A percentile compares a stretch with the other conserved stretches of the same genome.
Conservation (phyloP, 92 coral and sea anemone genomes). For the Siderastrea radians region DNA sequence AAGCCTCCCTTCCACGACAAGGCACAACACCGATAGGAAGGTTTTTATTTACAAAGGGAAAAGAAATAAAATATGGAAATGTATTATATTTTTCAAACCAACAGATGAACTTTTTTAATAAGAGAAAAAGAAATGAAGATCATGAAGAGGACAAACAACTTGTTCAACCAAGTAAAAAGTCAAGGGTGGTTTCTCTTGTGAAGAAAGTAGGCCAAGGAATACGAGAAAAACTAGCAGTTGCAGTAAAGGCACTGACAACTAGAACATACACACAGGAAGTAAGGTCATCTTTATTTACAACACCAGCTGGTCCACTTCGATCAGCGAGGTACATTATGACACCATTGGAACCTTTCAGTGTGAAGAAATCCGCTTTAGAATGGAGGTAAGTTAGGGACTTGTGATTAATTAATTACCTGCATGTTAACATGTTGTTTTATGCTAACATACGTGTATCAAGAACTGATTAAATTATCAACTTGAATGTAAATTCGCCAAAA, state of each 20-base stretch:
- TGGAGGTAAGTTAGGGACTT: constrained; percentile 34
- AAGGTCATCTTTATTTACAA: constrained; percentile 6
- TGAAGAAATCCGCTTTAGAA: constrained; percentile 27
- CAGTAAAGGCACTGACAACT: constrained; percentile 14
- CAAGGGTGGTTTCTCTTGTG: neutral
- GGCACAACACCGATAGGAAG: too few species aligned
- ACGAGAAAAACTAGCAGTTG: neutral
- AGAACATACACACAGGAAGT: constrained; percentile 17
- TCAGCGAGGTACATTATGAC: constrained; percentile 59
- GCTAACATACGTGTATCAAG: neutral
- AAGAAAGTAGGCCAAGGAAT: constrained; percentile 22
- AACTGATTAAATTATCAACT: too few species aligned
- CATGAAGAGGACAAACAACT: neutral
- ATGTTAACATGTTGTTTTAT: neutral
- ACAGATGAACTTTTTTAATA: constrained; percentile 44
- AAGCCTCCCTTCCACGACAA: too few species aligned
- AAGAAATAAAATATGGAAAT: too few species aligned
- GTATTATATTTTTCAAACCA: too few species aligned
- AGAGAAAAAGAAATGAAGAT: neutral
- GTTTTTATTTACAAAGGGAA: too few species aligned
- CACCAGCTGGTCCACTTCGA: constrained; percentile 50
- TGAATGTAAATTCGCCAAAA: too few species aligned
- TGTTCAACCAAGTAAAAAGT: neutral
- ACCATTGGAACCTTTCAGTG: constrained; percentile 57
- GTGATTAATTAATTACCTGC: neutral